phyloP scores from a whole-genome alignment of 2,888 invertebrate species.

The Cordilura impudica region DNA sequence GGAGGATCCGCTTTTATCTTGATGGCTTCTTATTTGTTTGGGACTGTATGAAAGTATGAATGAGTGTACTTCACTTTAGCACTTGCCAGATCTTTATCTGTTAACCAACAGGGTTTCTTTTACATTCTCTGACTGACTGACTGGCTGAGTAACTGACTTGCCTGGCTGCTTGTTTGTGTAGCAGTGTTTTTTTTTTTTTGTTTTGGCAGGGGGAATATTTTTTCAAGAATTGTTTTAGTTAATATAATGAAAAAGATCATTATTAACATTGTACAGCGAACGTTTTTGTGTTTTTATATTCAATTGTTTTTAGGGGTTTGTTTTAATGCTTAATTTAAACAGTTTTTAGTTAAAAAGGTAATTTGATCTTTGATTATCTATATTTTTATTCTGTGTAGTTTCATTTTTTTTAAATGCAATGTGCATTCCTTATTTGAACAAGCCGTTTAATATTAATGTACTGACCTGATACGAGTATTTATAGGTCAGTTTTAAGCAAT shows the following conservation, averaged over 20 bases:
- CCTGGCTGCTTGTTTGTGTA: neutral
- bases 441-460: conserved; percentile 23
- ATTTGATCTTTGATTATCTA: conserved; percentile 70
- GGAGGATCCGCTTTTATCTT: conserved; percentile 63
- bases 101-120: conserved; percentile 48
- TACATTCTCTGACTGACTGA: conserved; percentile 2
- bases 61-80: conserved; percentile 60
- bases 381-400: conserved; percentile 22
- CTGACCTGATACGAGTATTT: conserved; percentile 43
- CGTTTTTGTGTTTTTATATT: conserved; percentile 3
- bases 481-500: conserved; percentile 46
- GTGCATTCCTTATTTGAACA: conserved; percentile 4
- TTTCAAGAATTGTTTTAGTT: conserved; percentile 46
- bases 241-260: conserved; percentile 76
- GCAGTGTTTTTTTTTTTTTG: neutral
- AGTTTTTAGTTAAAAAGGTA: conserved; percentile 61
- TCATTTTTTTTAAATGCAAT: conserved; percentile 28
- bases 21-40: conserved; percentile 57
- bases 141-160: neutral
- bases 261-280: conserved; percentile 67
- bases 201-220: conserved; percentile 26
- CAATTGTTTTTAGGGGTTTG: conserved; percentile 53
- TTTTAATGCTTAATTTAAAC: conserved; percentile 37
- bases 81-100: conserved; percentile 62
- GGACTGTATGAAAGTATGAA: conserved; percentile 27